These are phyloP conservation scores for Epizoanthus rinbou DNA, from an alignment of 92 coral and sea anemone species.

Conservation along the genomic window DNA sequence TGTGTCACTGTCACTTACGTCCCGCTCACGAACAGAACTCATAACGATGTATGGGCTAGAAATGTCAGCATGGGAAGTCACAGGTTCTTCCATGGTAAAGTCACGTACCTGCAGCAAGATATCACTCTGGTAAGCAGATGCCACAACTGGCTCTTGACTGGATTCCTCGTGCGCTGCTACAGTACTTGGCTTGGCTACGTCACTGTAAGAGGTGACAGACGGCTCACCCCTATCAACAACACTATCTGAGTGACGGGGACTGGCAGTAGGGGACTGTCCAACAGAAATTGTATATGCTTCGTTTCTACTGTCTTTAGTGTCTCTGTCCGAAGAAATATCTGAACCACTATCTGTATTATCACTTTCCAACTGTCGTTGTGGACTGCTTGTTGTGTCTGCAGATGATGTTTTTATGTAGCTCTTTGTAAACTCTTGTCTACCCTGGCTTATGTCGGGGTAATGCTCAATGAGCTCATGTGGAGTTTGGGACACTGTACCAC, in stretches of 20 bases:
- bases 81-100: background rate
- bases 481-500: constrained; percentile 4
- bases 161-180: background rate
- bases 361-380: background rate
- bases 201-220: constrained; percentile 23
- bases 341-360: background rate
- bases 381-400: constrained; percentile 3
- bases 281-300: background rate
- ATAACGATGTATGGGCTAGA: constrained; percentile 17
- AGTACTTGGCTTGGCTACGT: background rate
- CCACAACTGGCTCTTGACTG: constrained; percentile 33
- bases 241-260: background rate
- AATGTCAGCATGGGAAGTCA: background rate
- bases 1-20: constrained; percentile 85
- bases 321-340: background rate
- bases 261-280: background rate
- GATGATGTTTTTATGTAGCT: background rate
- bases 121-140: constrained; percentile 26
- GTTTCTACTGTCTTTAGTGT: background rate
- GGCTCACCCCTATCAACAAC: background rate
- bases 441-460: background rate
- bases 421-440: background rate
- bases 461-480: background rate
- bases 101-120: constrained; percentile 11
- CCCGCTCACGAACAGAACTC: constrained; percentile 33